Conservation (phyloP, 2,888 invertebrate genomes). For the Hemaris fuciformis region DNA sequence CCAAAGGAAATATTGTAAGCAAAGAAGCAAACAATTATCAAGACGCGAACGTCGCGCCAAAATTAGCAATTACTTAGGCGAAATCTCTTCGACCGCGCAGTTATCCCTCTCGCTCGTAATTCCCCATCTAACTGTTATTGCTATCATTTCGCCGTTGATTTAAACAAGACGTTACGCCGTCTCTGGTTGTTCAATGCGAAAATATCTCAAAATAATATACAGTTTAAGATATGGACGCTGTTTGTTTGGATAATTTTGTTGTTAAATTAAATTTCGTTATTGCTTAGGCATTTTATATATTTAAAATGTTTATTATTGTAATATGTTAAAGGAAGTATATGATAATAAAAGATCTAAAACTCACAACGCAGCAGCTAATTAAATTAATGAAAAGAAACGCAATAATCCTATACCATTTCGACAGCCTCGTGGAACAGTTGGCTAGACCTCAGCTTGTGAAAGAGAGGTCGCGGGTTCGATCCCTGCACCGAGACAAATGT, state of each 20-base stretch:
- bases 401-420: too few species aligned
- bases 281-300: too few species aligned
- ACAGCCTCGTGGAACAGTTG: too few species aligned
- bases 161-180: constrained; percentile 69
- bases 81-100: constrained; percentile 62
- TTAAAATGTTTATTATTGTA: too few species aligned
- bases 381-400: too few species aligned
- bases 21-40: constrained; percentile 69
- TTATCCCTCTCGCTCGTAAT: constrained; percentile 67
- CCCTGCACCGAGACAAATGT: too few species aligned
- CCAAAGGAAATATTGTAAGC: constrained; percentile 35
- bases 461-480: too few species aligned
- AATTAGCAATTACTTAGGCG: constrained; percentile 75
- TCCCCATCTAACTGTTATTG: constrained; percentile 71
- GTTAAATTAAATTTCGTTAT: neutral
- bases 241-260: neutral
- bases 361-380: too few species aligned
- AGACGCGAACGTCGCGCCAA: constrained; percentile 41
- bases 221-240: neutral
- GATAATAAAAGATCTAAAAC: too few species aligned
- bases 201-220: constrained; percentile 1
- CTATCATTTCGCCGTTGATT: constrained; percentile 74
- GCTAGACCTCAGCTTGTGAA: too few species aligned
- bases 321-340: too few species aligned
- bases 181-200: constrained; percentile 8